Base-by-base conservation (phyloP, 2,888 invertebrate species). In the Parnassius smintheus region DNA sequence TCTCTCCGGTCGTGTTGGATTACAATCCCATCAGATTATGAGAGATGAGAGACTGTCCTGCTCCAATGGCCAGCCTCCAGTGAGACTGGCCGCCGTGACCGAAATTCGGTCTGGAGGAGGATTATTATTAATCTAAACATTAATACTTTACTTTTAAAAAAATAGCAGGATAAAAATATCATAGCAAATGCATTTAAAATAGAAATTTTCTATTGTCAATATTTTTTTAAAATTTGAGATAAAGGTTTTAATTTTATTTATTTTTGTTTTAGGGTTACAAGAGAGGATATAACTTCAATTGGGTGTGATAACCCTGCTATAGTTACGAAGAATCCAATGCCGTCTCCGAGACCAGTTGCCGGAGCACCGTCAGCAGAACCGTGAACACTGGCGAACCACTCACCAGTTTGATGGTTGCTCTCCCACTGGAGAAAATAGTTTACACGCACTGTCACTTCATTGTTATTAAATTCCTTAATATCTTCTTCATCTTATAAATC, bases 381-480 rank as follows among this genome's bases (percentile, higher is more conserved):
- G 82, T 88, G 82, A 85, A 77, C 81, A 73, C 66, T 74, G 71
- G 73, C 69, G 65, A 52, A 66, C 65, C 67, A 73, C 72, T 72
- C 82, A 76, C 78, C 77, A 77, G 73, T 89, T 91, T 91, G 91
- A 92, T 92, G 92, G 83, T 85, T 84, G 75, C 80, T 79, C 76
- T 73, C 73, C 85, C 74, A 70, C 75, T 92, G 74, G 91, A 91
- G 79, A 91, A 86, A 78, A 78, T 87, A 70, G 78, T 77, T 71
- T 92, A 90, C 77, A 85, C 92, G 80, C 84, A 73, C 85, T 90
- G 91, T 91, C 92, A 92, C 91, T 92, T 92, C 91, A 91, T 90
- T 91, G 76, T 91, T 88, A 92, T 92, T 88, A 92, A 92, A 82
- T 88, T 88, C 75, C 87, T 92, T 25, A 89, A 91, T 70, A 90